These are phyloP conservation scores for Halocaridina rubra DNA, from an alignment of 2,888 invertebrate species.

Conservation along the genomic window DNA sequence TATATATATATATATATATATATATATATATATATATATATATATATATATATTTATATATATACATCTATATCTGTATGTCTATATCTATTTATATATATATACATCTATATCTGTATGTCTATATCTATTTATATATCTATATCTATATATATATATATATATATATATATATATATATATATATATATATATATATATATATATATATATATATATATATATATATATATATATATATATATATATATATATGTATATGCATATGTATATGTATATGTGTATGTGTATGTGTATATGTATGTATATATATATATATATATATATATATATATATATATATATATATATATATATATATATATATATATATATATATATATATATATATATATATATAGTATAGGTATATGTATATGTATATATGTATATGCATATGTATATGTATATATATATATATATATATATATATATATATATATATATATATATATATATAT, in stretches of 20 bases:
- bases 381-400: background rate
- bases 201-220: no score
- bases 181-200: background rate
- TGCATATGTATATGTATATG: background rate
- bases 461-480: background rate
- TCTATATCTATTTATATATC: background rate
- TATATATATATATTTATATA: background rate
- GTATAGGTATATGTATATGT: background rate
- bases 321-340: constrained; percentile 8
- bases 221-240: background rate
- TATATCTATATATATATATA: background rate
- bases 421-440: background rate
- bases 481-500: constrained; percentile 4
- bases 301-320: background rate
- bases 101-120: background rate
- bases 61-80: background rate
- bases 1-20: background rate
- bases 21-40: background rate
- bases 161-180: background rate
- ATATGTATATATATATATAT: background rate
- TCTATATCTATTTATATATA: background rate
- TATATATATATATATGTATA: background rate
- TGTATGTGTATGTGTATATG: background rate
- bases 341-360: background rate
- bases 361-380: background rate